Base-by-base conservation (phyloP, 1,140 invertebrate species). In the Scaptodrosophila lebanonensis region DNA sequence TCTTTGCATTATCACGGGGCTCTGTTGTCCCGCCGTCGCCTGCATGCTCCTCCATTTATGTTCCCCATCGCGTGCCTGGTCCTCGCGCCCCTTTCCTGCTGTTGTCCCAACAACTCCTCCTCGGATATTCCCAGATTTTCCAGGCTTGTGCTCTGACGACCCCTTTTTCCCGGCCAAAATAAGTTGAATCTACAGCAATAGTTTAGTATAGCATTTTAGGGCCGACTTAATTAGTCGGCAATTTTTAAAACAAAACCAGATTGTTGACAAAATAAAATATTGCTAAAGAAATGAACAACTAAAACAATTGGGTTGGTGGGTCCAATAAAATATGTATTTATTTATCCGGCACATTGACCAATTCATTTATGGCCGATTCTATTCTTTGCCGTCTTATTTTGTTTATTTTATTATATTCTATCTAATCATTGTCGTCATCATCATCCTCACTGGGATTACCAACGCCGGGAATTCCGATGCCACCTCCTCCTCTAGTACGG, bases 81-180 rank as follows among this genome's bases (percentile, higher is more conserved):
- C 61, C 35, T 68, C 65, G 5, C 69, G 25, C 3, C 65, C 94
- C 88, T 95, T 96, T 97, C 97, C 88, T 98, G 96, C 82, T 98
- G 97, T 86, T 98, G 97, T 39, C 96, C 88, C 4, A 98, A 87
- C 6, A 99, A 88, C 88, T 98, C 97, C 86, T 98, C 97, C 88
- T 99, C 97, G 7, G 97, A 97, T 83, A 98, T 98, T 13, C 97
- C 97, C 25, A 98, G 89, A 89, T 98, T 97, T 89, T 98, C 97
- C 35, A 99, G 88, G 60, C 96, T 88, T n/a, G 96, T 97, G 79
- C 95, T 98, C 84, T 97, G 95, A 71, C 95, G 88, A 85, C 96
- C 90, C 62, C 95, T 91, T 87, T 98, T 98, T 0, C 95, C 95
- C 17, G n/a, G 96, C 96, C 1, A 97, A n/a, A n/a, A n/a, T n/a